Conservation (phyloP, 2,888 invertebrate genomes). For the Eupsilia transversa region DNA sequence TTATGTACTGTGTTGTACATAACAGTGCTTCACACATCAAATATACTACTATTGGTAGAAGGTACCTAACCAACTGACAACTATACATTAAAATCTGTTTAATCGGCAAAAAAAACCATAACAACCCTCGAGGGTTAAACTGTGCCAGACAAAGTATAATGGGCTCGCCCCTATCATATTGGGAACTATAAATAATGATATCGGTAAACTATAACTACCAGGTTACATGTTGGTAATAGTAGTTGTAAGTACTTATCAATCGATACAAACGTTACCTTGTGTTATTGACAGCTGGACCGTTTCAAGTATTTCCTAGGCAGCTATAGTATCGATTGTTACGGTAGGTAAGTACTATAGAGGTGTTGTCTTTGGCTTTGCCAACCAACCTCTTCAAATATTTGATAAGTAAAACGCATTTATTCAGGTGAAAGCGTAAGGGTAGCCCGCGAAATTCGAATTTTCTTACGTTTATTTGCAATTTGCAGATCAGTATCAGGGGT, state of each 20-base stretch:
- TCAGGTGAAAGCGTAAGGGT: too few species aligned
- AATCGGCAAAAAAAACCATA: conserved; percentile 1
- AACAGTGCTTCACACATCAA: too few species aligned
- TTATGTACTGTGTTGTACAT: too few species aligned
- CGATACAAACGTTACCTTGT: conserved; percentile 31
- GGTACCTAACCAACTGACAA: background rate
- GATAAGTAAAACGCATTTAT: too few species aligned
- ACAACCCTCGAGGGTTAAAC: conserved; percentile 15
- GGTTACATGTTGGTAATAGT: background rate
- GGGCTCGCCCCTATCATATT: too few species aligned
- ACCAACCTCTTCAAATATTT: too few species aligned
- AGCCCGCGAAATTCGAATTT: too few species aligned
- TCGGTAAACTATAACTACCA: conserved; percentile 17
- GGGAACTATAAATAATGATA: conserved; percentile 31
- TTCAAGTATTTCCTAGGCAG: conserved; percentile 16
- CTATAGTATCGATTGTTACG: conserved; percentile 21
- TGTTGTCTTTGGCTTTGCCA: too few species aligned
- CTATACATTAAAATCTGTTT: background rate
- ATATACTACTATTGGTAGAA: too few species aligned
- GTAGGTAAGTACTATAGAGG: background rate
- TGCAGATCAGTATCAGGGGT: too few species aligned
- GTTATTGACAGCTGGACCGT: conserved; percentile 7
- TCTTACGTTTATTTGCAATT: too few species aligned
- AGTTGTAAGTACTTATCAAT: conserved; percentile 14
- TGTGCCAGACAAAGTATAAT: conserved; percentile 13